Conservation (phyloP, 2,113 vertebrate species). For the Seriola rivoliana region DNA sequence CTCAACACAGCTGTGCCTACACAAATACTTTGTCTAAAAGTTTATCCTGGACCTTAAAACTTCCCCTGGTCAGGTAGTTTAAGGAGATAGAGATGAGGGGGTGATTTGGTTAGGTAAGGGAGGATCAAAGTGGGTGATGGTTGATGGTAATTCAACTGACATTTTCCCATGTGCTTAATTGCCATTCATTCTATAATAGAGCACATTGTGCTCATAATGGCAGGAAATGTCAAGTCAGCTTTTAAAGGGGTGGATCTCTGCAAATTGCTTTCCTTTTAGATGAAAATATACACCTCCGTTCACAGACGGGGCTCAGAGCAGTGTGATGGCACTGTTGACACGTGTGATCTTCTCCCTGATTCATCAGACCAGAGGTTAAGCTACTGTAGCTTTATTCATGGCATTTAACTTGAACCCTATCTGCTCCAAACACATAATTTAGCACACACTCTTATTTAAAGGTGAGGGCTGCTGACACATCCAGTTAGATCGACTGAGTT, state of each 20-base stretch:
- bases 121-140: conserved; percentile 22
- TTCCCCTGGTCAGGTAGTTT: neutral
- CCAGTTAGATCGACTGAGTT: conserved; percentile 63
- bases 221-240: conserved; percentile 84
- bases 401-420: conserved; percentile 68
- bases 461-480: conserved; percentile 71
- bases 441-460: conserved; percentile 70
- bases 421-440: conserved; percentile 75
- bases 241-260: conserved; percentile 73
- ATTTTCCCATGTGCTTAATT: conserved; percentile 83
- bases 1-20: neutral
- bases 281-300: conserved; percentile 73
- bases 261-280: conserved; percentile 80
- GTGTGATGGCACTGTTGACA: conserved; percentile 60
- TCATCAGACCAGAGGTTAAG: conserved; percentile 67
- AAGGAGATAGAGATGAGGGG: neutral
- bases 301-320: conserved; percentile 13
- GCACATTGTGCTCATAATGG: conserved; percentile 79
- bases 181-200: conserved; percentile 80
- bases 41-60: conserved; percentile 1
- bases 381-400: conserved; percentile 55
- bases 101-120: neutral
- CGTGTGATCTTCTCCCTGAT: conserved; percentile 62
- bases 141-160: conserved; percentile 74
- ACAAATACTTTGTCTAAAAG: neutral